Evolutionary conservation across 1,140 invertebrate genomes (phyloP).

Genomic region (Halesus radiatus): DNA sequence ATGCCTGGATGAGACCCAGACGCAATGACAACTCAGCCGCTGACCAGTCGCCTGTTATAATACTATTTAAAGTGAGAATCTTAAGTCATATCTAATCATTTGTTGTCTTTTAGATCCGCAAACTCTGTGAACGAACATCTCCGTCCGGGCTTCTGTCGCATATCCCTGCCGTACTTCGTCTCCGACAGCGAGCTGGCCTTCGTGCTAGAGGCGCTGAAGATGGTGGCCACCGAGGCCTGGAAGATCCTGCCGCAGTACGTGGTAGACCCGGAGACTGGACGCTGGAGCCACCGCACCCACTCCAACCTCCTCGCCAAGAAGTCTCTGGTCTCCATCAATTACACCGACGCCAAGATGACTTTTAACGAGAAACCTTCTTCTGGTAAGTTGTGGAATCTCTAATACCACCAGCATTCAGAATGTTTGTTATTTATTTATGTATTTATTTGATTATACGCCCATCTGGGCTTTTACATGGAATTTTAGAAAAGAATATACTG

Average conservation of each 20-base stretch:
- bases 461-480: too few relatives aligned
- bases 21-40: too few relatives aligned
- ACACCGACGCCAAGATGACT: slow-evolving; percentile 83
- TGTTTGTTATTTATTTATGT: too few relatives aligned
- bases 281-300: slow-evolving; percentile 90
- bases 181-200: slow-evolving; percentile 85
- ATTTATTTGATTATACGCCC: too few relatives aligned
- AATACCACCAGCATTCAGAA: not conserved
- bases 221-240: slow-evolving; percentile 91
- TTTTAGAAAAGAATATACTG: too few relatives aligned
- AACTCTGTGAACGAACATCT: slow-evolving; percentile 75
- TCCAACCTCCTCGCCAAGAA: slow-evolving; percentile 85
- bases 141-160: slow-evolving; percentile 87
- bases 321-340: slow-evolving; percentile 85
- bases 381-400: slow-evolving; percentile 58
- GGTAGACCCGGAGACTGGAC: slow-evolving; percentile 88
- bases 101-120: not conserved
- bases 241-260: slow-evolving; percentile 90
- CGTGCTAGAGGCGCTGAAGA: slow-evolving; percentile 86
- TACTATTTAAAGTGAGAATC: too few relatives aligned
- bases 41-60: too few relatives aligned
- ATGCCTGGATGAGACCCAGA: too few relatives aligned
- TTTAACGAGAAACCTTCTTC: slow-evolving; percentile 78
- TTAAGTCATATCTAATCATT: too few relatives aligned
- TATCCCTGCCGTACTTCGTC: slow-evolving; percentile 91